Evolutionary conservation across 2,888 invertebrate species (phyloP).

Genomic region (Cheilosia pagana): DNA sequence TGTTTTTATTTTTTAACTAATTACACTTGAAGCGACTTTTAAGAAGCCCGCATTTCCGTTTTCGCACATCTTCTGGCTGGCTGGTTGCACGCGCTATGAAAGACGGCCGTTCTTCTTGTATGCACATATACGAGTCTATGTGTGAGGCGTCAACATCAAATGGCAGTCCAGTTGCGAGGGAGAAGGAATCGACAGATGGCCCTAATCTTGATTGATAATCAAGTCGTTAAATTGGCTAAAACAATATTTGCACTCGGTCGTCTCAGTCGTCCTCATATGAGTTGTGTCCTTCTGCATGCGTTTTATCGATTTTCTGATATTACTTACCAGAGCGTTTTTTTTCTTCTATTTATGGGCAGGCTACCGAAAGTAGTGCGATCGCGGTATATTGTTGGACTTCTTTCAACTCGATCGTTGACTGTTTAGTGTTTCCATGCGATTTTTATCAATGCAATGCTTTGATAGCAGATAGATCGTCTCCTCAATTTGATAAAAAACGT

Average conservation of each 20-base stretch:
- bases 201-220: conserved; percentile 61
- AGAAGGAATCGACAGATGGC: conserved; percentile 59
- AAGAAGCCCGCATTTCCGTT: conserved; percentile 73
- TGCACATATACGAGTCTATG: conserved; percentile 3
- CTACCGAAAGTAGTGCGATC: too few relatives aligned
- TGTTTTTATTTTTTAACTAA: conserved; percentile 52
- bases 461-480: too few relatives aligned
- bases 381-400: too few relatives aligned
- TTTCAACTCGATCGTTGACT: too few relatives aligned
- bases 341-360: too few relatives aligned
- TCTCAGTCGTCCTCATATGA: too few relatives aligned
- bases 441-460: too few relatives aligned
- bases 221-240: conserved; percentile 32
- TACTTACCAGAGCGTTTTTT: too few relatives aligned
- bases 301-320: too few relatives aligned
- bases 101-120: conserved; percentile 34
- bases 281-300: too few relatives aligned
- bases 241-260: neutral
- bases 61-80: conserved; percentile 59
- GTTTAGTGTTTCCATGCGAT: too few relatives aligned
- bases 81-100: conserved; percentile 42
- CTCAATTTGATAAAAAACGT: too few relatives aligned
- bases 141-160: conserved; percentile 24
- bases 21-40: conserved; percentile 61
- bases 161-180: conserved; percentile 27